phyloP scores from a whole-genome alignment of 2,797 vertebrate genomes.

The Pangasius larnaudii region DNA sequence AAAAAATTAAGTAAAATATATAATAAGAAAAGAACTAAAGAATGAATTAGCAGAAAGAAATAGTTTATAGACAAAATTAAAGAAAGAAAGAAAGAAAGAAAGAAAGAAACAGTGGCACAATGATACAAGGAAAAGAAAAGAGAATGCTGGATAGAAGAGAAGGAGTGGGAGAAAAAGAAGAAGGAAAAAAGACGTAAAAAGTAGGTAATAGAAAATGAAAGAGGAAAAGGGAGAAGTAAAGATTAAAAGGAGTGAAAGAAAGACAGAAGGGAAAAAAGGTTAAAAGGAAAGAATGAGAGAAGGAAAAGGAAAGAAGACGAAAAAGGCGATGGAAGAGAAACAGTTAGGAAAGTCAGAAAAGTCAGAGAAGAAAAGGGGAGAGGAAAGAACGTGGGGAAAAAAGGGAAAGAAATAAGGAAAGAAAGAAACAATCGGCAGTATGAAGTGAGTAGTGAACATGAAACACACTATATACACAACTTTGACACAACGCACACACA shows the following conservation, averaged over 20 bases:
- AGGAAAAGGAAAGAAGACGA: background rate
- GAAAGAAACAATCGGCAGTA: background rate
- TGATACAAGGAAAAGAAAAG: background rate
- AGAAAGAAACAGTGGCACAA: background rate
- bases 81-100: background rate
- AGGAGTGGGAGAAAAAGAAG: background rate
- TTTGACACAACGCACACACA: background rate
- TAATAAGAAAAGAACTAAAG: background rate
- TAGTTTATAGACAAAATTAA: background rate
- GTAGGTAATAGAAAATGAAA: background rate
- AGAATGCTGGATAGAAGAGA: background rate
- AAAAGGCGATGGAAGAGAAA: background rate
- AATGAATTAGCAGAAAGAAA: background rate
- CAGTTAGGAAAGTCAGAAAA: background rate
- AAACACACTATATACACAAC: background rate
- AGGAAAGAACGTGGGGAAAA: background rate
- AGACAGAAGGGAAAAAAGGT: background rate
- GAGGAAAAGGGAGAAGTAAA: background rate
- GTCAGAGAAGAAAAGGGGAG: background rate
- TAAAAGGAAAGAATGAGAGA: background rate
- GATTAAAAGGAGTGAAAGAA: background rate
- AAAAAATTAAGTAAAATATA: background rate
- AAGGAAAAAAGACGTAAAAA: background rate
- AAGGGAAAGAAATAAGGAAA: background rate
- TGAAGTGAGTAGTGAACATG: background rate